A percentile compares a stretch with the other conserved stretches of the same genome.
phyloP scores from a whole-genome alignment of 1,140 invertebrate species.

The Scaptomyza hsui region DNA sequence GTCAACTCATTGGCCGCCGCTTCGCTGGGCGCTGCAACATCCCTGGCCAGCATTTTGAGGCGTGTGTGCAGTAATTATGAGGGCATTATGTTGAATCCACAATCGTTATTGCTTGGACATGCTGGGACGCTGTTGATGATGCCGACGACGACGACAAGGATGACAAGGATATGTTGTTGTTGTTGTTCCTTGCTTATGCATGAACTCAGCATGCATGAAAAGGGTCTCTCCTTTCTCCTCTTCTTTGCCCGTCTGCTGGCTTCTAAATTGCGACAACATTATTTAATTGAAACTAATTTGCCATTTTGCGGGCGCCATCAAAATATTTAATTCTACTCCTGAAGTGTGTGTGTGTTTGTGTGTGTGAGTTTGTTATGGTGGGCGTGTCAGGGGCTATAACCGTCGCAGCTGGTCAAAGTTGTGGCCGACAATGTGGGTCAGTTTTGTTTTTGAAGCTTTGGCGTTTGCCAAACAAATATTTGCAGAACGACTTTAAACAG shows the following conservation, averaged over 20 bases:
- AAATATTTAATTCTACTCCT: conserved; percentile 56
- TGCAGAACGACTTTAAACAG: conserved; percentile 3
- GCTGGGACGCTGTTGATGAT: conserved; percentile 50
- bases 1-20: conserved; percentile 45
- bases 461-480: conserved; percentile 5
- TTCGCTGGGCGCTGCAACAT: conserved; percentile 7
- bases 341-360: neutral
- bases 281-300: conserved; percentile 83
- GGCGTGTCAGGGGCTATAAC: conserved; percentile 16
- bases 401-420: neutral
- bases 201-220: conserved; percentile 42
- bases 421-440: conserved; percentile 37
- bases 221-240: neutral
- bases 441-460: neutral
- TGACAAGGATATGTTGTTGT: conserved; percentile 42
- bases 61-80: conserved; percentile 78
- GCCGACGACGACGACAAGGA: conserved; percentile 12
- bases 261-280: conserved; percentile 75
- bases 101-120: conserved; percentile 82
- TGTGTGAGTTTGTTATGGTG: too few relatives aligned
- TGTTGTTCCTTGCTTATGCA: conserved; percentile 71
- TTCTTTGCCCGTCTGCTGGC: conserved; percentile 23
- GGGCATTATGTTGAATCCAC: conserved; percentile 80
- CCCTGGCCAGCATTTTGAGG: conserved; percentile 28
- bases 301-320: conserved; percentile 67